Evolutionary conservation across 2,888 invertebrate genomes (phyloP).

Genomic region (Agrilus biguttatus): DNA sequence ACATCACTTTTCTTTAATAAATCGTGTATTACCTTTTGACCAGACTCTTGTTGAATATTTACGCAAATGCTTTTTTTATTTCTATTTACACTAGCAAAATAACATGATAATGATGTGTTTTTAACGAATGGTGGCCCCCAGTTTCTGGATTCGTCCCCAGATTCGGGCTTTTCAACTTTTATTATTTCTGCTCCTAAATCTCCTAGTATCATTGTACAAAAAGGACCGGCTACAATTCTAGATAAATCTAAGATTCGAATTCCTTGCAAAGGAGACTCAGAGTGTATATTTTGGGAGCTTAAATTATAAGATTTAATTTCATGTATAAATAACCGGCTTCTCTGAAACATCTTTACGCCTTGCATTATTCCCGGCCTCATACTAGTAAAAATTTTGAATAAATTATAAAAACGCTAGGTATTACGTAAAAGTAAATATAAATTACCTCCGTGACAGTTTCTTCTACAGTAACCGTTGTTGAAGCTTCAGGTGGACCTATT

Average conservation of each 20-base stretch:
- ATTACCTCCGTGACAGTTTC: too few species aligned
- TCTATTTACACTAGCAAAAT: constrained; percentile 79
- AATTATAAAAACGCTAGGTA: too few species aligned
- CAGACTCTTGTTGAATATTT: constrained; percentile 58
- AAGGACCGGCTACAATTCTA: constrained; percentile 85
- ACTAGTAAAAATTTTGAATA: too few species aligned
- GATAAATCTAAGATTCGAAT: constrained; percentile 67
- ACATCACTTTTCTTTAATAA: constrained; percentile 71
- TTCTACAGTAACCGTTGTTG: too few species aligned
- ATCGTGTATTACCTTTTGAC: constrained; percentile 50
- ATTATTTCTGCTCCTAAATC: constrained; percentile 88
- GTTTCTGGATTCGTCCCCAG: constrained; percentile 75
- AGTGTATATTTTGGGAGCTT: background rate
- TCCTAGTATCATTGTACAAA: constrained; percentile 84
- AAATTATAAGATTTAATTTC: too few species aligned
- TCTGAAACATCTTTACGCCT: too few species aligned
- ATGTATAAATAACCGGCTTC: too few species aligned
- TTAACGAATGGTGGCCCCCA: constrained; percentile 87
- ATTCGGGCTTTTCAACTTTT: constrained; percentile 75
- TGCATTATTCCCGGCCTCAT: too few species aligned
- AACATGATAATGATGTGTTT: constrained; percentile 51
- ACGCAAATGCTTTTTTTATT: constrained; percentile 89
- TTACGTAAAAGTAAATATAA: too few species aligned
- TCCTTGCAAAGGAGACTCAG: constrained; percentile 47
- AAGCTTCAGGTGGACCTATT: too few species aligned